phyloP scores from a whole-genome alignment of 1,140 invertebrate genomes.

The Drosophila subobscura region DNA sequence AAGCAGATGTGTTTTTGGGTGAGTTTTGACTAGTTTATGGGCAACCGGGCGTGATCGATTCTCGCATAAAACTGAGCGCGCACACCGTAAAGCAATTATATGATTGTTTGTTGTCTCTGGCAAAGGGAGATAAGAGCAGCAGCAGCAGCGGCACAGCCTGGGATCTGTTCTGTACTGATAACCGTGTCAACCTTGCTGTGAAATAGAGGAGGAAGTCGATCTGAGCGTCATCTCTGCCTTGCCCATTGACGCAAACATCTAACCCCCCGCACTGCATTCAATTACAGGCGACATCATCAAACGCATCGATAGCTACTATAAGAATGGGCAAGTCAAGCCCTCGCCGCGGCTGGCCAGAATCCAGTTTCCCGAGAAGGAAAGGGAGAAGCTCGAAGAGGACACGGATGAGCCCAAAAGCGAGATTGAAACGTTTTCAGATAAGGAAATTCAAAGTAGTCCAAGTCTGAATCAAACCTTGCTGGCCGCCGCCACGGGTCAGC shows the following conservation, averaged over 20 bases:
- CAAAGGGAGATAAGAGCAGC: conserved; percentile 20
- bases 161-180: conserved; percentile 40
- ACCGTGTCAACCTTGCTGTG: conserved; percentile 42
- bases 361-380: conserved; percentile 56
- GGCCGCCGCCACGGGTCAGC: conserved; percentile 45
- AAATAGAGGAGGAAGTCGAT: too few species aligned
- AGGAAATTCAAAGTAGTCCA: conserved; percentile 56
- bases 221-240: conserved; percentile 16
- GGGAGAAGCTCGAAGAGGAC: conserved; percentile 51
- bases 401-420: conserved; percentile 61
- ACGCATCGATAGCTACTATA: conserved; percentile 74
- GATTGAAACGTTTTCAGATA: conserved; percentile 77
- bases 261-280: background rate
- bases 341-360: conserved; percentile 45
- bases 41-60: conserved; percentile 33
- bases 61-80: conserved; percentile 42
- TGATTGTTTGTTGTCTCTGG: conserved; percentile 14
- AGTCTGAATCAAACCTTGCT: conserved; percentile 58
- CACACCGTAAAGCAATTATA: conserved; percentile 1
- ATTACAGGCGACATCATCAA: conserved; percentile 74
- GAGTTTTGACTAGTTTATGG: conserved; percentile 34
- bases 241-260: conserved; percentile 19
- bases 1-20: conserved; percentile 79
- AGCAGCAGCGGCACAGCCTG: conserved; percentile 1
- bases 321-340: conserved; percentile 21